Conservation (phyloP, 2,888 invertebrate genomes). For the Limnephilus auricula region DNA sequence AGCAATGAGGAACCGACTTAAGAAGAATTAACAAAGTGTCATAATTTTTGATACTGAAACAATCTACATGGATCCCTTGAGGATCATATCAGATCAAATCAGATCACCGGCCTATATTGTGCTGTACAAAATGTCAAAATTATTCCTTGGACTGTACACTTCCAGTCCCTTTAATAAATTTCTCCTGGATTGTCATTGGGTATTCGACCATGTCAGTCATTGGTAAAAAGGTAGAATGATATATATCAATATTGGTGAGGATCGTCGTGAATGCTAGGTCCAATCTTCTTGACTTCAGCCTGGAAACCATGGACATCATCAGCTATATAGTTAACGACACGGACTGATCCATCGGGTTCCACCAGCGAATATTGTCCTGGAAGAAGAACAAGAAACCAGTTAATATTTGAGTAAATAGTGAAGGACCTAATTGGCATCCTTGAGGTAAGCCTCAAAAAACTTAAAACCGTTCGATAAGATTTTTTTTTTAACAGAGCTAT, state of each 20-base stretch:
- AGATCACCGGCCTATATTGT: background rate
- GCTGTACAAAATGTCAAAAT: no score
- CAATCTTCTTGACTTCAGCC: conserved; percentile 64
- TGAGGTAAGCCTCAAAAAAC: background rate
- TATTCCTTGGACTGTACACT: no score
- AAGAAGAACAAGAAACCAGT: background rate
- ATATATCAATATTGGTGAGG: conserved; percentile 45
- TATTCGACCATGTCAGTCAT: background rate
- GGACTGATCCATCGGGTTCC: conserved; percentile 64
- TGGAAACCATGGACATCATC: conserved; percentile 65
- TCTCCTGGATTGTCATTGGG: no score
- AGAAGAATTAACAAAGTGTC: no score
- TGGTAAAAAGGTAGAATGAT: background rate
- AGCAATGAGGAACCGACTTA: no score
- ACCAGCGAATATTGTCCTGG: conserved; percentile 64
- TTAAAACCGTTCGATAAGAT: no score
- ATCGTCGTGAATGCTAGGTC: conserved; percentile 60
- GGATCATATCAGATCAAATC: background rate
- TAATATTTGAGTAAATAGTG: background rate
- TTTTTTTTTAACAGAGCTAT: no score
- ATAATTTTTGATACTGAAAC: no score
- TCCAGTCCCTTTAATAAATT: no score
- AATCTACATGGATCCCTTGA: background rate
- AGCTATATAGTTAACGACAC: conserved; percentile 63
- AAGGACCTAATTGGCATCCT: background rate